Conservation (phyloP, 2,888 invertebrate genomes). For the Dasypogon diadema region DNA sequence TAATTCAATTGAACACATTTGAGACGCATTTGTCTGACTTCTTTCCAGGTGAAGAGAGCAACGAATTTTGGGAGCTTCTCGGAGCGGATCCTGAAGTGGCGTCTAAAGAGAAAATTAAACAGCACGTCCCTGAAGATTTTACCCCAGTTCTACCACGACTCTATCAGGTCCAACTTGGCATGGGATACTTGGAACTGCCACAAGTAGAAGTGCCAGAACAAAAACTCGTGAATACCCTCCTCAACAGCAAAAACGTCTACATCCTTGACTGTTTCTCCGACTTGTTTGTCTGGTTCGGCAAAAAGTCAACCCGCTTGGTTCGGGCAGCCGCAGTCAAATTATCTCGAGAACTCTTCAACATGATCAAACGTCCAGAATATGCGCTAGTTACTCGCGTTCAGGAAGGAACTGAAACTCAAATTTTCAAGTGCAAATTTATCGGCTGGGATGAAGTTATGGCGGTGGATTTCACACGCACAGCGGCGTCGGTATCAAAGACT, state of each 20-base stretch:
- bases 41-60: conserved; percentile 76
- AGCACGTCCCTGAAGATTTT: conserved; percentile 64
- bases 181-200: conserved; percentile 98
- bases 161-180: conserved; percentile 96
- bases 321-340: conserved; percentile 96
- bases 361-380: conserved; percentile 90
- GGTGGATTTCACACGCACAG: conserved; percentile 98
- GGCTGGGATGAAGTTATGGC: conserved; percentile 99
- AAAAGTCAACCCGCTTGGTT: conserved; percentile 95
- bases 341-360: conserved; percentile 95
- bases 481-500: conserved; percentile 95
- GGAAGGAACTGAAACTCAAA: conserved; percentile 91
- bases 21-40: no score
- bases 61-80: conserved; percentile 86
- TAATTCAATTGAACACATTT: conserved; percentile 48
- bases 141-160: conserved; percentile 74
- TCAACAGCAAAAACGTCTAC: conserved; percentile 94
- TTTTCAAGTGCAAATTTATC: conserved; percentile 96
- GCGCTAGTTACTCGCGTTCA: conserved; percentile 90
- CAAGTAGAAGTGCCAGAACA: conserved; percentile 86
- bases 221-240: conserved; percentile 80
- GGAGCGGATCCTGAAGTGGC: conserved; percentile 67
- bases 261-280: conserved; percentile 95
- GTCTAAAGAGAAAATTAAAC: conserved; percentile 67
- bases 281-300: conserved; percentile 98